These are phyloP conservation scores for Selenia dentaria DNA, from an alignment of 2,888 invertebrate species.

Conservation along the genomic window DNA sequence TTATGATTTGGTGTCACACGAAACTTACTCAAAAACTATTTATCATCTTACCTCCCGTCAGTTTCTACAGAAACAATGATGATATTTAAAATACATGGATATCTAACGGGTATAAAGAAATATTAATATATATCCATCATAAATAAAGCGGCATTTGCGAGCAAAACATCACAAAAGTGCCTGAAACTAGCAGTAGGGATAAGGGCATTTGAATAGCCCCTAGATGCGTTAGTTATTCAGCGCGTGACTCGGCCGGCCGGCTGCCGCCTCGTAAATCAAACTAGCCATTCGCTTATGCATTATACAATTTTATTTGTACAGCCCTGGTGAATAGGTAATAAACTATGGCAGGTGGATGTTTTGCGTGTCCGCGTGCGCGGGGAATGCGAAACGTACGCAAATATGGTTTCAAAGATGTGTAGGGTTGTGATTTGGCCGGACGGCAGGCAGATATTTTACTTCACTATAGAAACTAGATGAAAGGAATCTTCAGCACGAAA, in stretches of 20 bases:
- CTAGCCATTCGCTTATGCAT: slow-evolving; percentile 83
- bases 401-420: slow-evolving; percentile 49
- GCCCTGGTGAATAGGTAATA: slow-evolving; percentile 83
- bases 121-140: neutral
- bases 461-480: too few species aligned
- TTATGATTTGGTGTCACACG: too few species aligned
- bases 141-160: slow-evolving; percentile 2
- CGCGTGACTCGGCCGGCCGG: slow-evolving; percentile 62
- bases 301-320: slow-evolving; percentile 85
- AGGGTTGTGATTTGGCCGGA: neutral
- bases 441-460: too few species aligned
- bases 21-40: too few species aligned
- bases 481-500: too few species aligned
- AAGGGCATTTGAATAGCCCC: slow-evolving; percentile 68
- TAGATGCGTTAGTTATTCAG: slow-evolving; percentile 79
- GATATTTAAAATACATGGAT: too few species aligned
- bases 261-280: slow-evolving; percentile 80
- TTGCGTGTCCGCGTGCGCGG: slow-evolving; percentile 67
- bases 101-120: too few species aligned
- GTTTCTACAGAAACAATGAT: too few species aligned
- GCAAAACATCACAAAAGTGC: slow-evolving; percentile 37
- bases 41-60: too few species aligned
- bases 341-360: slow-evolving; percentile 80
- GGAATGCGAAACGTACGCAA: slow-evolving; percentile 74
- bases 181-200: slow-evolving; percentile 45